These are phyloP conservation scores for Epizoanthus illoricatus DNA, from an alignment of 92 coral and sea anemone genomes.

Conservation along the genomic window DNA sequence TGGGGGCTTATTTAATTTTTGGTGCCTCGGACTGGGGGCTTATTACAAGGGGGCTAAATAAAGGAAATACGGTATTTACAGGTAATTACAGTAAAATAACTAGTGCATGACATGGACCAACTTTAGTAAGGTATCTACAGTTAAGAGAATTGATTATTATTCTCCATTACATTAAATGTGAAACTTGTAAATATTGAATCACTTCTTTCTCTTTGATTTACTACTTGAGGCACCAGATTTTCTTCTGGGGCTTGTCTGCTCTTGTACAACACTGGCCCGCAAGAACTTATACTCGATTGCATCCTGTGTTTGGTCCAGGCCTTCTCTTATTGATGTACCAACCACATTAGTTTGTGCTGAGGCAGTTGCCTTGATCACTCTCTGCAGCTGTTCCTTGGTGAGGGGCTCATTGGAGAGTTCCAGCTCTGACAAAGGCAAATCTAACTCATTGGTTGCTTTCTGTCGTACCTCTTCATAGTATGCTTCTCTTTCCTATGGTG, in stretches of 20 bases:
- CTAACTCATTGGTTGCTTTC: constrained; percentile 62
- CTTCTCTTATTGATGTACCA: constrained; percentile 57
- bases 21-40: too few relatives aligned
- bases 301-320: constrained; percentile 70
- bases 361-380: constrained; percentile 52
- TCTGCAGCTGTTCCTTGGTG: constrained; percentile 50
- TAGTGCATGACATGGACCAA: too few relatives aligned
- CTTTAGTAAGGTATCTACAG: too few relatives aligned
- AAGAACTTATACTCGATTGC: constrained; percentile 68
- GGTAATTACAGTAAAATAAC: too few relatives aligned
- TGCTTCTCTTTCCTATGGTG: constrained; percentile 60
- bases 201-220: constrained; percentile 44
- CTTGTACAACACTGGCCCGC: constrained; percentile 49
- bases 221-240: constrained; percentile 60
- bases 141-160: too few relatives aligned
- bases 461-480: constrained; percentile 55
- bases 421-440: constrained; percentile 55
- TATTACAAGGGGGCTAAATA: too few relatives aligned
- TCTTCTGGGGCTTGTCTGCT: constrained; percentile 42
- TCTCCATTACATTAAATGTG: too few relatives aligned
- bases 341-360: constrained; percentile 59
- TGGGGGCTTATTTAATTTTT: too few relatives aligned
- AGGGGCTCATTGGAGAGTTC: constrained; percentile 48
- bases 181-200: not conserved
- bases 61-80: too few relatives aligned